These are phyloP conservation scores for Sitta europaea DNA, from an alignment of 2,113 vertebrate species.

Conservation along the genomic window DNA sequence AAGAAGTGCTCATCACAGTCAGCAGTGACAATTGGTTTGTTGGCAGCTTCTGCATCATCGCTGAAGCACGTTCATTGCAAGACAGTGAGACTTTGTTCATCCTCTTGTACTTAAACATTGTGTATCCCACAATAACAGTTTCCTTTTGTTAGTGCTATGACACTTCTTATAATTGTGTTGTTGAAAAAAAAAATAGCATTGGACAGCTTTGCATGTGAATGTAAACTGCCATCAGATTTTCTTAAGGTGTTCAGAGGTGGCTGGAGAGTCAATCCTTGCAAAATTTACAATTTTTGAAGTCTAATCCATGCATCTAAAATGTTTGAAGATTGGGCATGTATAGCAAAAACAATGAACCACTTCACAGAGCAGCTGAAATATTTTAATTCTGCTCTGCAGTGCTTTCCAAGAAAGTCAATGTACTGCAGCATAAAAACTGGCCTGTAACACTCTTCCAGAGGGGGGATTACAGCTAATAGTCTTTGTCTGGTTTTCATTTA, in stretches of 20 bases:
- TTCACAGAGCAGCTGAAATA: conserved; percentile 50
- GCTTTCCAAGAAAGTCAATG: conserved; percentile 65
- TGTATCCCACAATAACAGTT: not conserved
- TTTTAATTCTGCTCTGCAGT: conserved; percentile 56
- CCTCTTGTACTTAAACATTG: not conserved
- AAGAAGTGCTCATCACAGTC: not conserved
- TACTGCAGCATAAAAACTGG: conserved; percentile 55
- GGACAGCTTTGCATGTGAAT: not conserved
- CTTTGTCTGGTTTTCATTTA: not conserved
- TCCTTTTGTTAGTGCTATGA: not conserved
- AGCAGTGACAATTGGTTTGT: not conserved
- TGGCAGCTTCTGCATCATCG: not conserved
- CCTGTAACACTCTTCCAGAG: conserved; percentile 44
- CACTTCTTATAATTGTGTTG: not conserved
- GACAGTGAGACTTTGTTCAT: not conserved
- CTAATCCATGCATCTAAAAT: not conserved
- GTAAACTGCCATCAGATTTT: not conserved
- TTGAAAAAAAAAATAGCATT: not conserved
- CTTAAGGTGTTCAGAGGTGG: not conserved
- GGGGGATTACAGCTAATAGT: conserved; percentile 24
- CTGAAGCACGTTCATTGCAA: not conserved
- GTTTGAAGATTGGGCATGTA: not conserved
- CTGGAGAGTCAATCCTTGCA: not conserved
- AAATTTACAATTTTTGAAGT: not conserved
- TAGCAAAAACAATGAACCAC: conserved; percentile 27